These are phyloP conservation scores for Huso huso DNA, from an alignment of 2,797 vertebrate species.

Conservation along the genomic window DNA sequence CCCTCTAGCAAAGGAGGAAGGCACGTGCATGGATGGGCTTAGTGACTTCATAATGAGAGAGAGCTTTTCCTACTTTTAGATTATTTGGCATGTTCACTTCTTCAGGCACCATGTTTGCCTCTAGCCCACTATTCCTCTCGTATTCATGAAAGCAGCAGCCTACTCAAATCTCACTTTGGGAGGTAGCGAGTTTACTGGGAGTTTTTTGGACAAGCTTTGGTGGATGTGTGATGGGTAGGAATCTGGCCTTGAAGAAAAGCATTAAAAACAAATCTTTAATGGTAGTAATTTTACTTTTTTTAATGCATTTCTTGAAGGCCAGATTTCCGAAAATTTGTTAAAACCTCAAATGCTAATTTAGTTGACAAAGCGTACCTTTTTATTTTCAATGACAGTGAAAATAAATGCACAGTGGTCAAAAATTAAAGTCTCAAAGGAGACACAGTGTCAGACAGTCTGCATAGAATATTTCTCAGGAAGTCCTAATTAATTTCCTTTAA, in stretches of 20 bases:
- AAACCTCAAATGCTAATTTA: too few species aligned
- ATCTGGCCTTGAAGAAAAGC: not conserved
- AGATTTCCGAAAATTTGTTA: not conserved
- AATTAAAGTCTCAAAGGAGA: not conserved
- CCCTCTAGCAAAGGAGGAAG: not conserved
- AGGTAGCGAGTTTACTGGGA: not conserved
- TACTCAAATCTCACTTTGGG: not conserved
- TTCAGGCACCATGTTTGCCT: not conserved
- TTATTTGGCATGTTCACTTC: not conserved
- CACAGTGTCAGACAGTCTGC: not conserved
- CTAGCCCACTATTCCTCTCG: not conserved
- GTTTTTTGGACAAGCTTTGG: not conserved
- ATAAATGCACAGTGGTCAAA: not conserved
- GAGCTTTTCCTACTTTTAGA: conserved; percentile 4
- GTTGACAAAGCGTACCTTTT: too few species aligned
- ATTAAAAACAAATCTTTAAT: not conserved
- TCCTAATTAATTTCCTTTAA: not conserved
- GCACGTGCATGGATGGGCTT: not conserved
- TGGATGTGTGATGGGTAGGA: not conserved
- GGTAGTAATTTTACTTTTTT: not conserved
- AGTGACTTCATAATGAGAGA: conserved; percentile 2
- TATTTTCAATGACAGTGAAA: too few species aligned
- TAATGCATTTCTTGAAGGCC: not conserved
- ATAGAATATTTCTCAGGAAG: not conserved
- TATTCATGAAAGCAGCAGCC: not conserved